Evolutionary conservation across 2,797 vertebrate genomes (phyloP).

Genomic region (Anabacerthia variegaticeps): DNA sequence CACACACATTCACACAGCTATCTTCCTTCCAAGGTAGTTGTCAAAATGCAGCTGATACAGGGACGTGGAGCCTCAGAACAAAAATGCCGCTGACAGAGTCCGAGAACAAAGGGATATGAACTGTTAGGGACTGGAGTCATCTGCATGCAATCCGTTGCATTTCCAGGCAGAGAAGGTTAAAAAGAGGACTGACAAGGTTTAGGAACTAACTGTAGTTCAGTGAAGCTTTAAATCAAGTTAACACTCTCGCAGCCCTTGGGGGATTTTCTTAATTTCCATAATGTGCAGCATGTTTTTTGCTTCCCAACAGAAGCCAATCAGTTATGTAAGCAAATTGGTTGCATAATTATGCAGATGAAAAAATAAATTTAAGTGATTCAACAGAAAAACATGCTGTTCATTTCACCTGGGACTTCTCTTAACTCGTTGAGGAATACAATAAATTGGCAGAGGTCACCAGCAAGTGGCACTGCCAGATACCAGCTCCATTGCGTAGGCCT

Average conservation of each 20-base stretch:
- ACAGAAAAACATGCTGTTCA: neutral
- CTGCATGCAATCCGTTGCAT: neutral
- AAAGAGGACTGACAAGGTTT: neutral
- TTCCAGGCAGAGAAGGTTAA: neutral
- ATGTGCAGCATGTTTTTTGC: neutral
- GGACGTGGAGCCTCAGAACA: fast-evolving
- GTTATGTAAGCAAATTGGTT: constrained; percentile 15
- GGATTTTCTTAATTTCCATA: neutral
- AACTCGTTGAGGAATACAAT: neutral
- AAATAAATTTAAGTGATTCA: constrained; percentile 10
- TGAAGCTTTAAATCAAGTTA: constrained; percentile 29
- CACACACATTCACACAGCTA: fast-evolving
- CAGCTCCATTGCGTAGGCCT: neutral
- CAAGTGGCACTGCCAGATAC: neutral
- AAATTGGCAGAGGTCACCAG: neutral
- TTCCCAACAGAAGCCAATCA: neutral
- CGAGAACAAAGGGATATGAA: neutral
- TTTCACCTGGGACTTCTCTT: neutral
- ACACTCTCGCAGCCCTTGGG: neutral
- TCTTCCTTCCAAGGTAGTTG: neutral
- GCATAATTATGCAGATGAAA: neutral
- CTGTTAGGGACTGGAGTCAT: neutral
- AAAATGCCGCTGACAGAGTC: neutral
- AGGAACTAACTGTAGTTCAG: neutral
- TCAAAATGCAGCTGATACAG: neutral